Evolutionary conservation across 2,888 invertebrate genomes (phyloP).

Genomic region (Melikaiella ostensackeni): DNA sequence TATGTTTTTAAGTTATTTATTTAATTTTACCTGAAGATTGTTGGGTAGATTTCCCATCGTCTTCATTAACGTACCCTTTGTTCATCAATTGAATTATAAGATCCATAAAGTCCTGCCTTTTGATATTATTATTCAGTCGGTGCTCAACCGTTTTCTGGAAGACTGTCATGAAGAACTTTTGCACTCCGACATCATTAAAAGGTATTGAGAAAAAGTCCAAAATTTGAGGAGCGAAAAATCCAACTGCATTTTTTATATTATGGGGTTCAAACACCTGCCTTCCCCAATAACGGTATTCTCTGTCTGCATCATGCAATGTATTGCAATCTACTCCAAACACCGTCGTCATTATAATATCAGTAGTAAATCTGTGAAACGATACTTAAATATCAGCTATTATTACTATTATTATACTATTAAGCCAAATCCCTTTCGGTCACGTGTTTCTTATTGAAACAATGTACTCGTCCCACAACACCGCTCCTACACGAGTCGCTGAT

Average conservation of each 20-base stretch:
- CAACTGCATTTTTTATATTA: constrained; percentile 48
- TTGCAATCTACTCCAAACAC: constrained; percentile 57
- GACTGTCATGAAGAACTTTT: constrained; percentile 65
- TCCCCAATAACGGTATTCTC: constrained; percentile 58
- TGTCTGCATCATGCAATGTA: constrained; percentile 54
- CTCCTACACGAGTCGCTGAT: too few relatives aligned
- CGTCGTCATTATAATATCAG: constrained; percentile 57
- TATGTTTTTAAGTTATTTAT: background rate
- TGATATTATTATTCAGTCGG: constrained; percentile 61
- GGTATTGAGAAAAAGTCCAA: constrained; percentile 52
- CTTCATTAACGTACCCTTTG: constrained; percentile 49
- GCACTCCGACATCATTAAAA: constrained; percentile 50
- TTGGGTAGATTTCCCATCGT: constrained; percentile 28
- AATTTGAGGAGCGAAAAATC: constrained; percentile 51
- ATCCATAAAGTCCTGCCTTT: constrained; percentile 65
- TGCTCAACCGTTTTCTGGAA: constrained; percentile 64
- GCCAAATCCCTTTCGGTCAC: too few relatives aligned
- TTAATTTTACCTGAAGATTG: background rate
- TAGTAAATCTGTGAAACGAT: constrained; percentile 47
- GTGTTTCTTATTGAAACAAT: too few relatives aligned
- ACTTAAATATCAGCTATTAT: background rate
- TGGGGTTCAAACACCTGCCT: constrained; percentile 50
- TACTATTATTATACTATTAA: too few relatives aligned
- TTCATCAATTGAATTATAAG: constrained; percentile 65
- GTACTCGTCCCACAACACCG: too few relatives aligned